Evolutionary conservation across 2,797 vertebrate genomes (phyloP).

Genomic region (Gobio occitaniae): DNA sequence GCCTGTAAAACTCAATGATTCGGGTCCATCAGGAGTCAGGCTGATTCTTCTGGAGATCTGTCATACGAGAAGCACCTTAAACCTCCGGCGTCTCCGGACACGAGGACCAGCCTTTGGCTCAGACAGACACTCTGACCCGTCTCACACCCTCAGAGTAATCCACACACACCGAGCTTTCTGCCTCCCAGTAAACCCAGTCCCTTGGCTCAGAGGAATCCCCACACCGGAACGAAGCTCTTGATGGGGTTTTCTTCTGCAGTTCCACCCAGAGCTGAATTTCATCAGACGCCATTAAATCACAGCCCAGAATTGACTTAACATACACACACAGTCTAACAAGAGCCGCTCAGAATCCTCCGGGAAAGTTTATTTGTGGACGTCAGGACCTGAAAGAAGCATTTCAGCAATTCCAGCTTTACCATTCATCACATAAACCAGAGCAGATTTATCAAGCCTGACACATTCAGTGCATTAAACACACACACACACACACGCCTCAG

Average conservation of each 20-base stretch:
- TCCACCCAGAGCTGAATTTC: constrained; percentile 63
- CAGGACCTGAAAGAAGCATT: constrained; percentile 50
- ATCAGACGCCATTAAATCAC: constrained; percentile 72
- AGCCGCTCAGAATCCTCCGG: constrained; percentile 62
- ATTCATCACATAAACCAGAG: constrained; percentile 31
- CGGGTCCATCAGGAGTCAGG: neutral
- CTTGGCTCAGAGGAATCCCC: constrained; percentile 67
- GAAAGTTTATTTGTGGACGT: constrained; percentile 57
- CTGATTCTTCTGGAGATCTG: too few species aligned
- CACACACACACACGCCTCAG: neutral
- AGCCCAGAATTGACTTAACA: constrained; percentile 70
- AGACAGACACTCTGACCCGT: constrained; percentile 64
- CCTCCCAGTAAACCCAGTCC: constrained; percentile 66
- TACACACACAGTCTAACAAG: constrained; percentile 68
- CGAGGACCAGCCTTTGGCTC: constrained; percentile 33
- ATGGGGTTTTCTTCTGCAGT: constrained; percentile 73
- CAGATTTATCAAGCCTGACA: constrained; percentile 43
- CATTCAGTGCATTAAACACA: constrained; percentile 34
- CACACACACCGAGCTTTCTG: neutral
- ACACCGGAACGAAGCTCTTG: constrained; percentile 75
- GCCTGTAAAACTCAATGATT: neutral
- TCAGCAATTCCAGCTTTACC: constrained; percentile 31
- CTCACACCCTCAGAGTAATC: constrained; percentile 49
- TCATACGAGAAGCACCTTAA: constrained; percentile 1
- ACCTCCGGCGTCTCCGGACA: constrained; percentile 9